Evolutionary conservation across 2,797 vertebrate genomes (phyloP).

Genomic region (Leucoraja ocellata): DNA sequence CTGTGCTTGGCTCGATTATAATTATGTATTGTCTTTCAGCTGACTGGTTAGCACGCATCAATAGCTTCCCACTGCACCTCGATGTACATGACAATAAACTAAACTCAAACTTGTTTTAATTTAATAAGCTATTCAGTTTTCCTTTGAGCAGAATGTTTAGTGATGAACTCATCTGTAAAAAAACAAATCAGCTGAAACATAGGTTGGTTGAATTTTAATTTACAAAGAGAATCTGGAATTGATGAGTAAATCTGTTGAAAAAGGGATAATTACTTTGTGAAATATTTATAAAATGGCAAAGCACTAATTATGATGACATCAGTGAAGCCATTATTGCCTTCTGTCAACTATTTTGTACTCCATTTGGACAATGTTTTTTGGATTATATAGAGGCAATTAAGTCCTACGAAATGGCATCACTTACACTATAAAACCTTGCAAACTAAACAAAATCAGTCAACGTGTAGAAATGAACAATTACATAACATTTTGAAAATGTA

Average conservation of each 20-base stretch:
- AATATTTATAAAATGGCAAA: conserved; percentile 20
- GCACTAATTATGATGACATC: conserved; percentile 19
- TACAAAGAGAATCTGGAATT: conserved; percentile 14
- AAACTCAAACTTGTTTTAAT: background rate
- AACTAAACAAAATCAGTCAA: background rate
- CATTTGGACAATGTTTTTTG: background rate
- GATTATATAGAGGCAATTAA: background rate
- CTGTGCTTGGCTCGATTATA: too few species aligned
- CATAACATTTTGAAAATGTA: background rate
- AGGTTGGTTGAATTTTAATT: conserved; percentile 28
- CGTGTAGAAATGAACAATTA: background rate
- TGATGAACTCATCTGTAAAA: background rate
- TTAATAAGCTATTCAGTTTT: background rate
- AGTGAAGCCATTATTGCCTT: background rate
- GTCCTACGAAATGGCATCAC: background rate
- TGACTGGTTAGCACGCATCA: too few species aligned
- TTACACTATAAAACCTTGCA: background rate
- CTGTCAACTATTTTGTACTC: background rate
- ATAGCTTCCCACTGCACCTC: too few species aligned
- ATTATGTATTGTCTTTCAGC: too few species aligned
- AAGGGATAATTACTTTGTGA: conserved; percentile 14
- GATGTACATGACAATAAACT: too few species aligned
- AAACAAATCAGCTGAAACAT: background rate
- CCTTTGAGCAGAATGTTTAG: background rate
- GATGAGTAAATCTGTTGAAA: conserved; percentile 9